Conservation (phyloP, 2,888 invertebrate genomes). For the Allolobophora icterica region DNA sequence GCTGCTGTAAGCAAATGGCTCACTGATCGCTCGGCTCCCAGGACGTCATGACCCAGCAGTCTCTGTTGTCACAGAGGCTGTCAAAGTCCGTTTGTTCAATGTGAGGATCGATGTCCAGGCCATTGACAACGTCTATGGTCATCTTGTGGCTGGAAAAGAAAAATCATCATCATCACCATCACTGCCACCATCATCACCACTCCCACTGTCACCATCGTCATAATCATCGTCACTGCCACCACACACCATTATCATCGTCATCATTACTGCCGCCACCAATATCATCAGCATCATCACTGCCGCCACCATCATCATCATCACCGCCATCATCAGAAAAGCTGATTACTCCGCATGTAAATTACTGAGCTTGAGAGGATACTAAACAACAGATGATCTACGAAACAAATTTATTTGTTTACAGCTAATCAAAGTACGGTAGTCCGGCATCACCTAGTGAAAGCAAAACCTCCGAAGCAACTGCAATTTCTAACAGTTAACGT, state of each 20-base stretch:
- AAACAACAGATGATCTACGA: too few relatives aligned
- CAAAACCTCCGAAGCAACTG: too few relatives aligned
- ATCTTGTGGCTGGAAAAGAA: conserved; percentile 57
- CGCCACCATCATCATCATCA: too few relatives aligned
- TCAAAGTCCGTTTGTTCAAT: conserved; percentile 73
- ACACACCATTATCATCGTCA: too few relatives aligned
- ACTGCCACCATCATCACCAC: neutral
- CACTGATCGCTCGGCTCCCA: conserved; percentile 70
- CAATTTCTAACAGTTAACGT: too few relatives aligned
- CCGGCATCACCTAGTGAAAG: too few relatives aligned
- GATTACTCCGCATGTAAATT: too few relatives aligned
- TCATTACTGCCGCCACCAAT: too few relatives aligned
- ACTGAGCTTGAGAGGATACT: too few relatives aligned
- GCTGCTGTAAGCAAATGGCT: neutral
- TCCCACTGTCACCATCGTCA: neutral
- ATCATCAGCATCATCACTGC: too few relatives aligned
- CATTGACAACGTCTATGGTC: conserved; percentile 69
- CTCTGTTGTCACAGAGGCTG: conserved; percentile 76
- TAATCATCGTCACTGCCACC: neutral
- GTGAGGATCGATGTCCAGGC: conserved; percentile 72
- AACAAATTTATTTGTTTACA: neutral
- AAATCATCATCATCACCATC: conserved; percentile 25
- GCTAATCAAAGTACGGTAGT: too few relatives aligned
- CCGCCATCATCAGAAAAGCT: too few relatives aligned
- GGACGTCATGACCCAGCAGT: conserved; percentile 75